These are phyloP conservation scores for Cryptophagus acutangulus DNA, from an alignment of 2,888 invertebrate species.

Conservation along the genomic window DNA sequence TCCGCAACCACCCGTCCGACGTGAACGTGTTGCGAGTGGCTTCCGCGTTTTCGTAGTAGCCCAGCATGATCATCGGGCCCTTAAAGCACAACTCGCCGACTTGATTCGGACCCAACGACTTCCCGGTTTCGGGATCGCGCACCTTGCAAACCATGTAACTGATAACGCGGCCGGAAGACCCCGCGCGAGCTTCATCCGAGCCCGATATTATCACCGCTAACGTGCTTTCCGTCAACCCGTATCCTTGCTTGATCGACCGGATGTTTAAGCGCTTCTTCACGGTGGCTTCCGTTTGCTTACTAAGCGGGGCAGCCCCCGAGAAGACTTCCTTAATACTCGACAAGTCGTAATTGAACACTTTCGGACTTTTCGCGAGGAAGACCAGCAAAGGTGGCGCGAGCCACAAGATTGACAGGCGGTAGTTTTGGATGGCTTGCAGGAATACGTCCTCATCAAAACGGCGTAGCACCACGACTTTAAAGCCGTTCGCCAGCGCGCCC, in stretches of 20 bases:
- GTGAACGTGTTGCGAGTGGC: slow-evolving; percentile 64
- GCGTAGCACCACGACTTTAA: slow-evolving; percentile 28
- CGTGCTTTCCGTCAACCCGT: slow-evolving; percentile 73
- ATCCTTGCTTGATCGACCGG: slow-evolving; percentile 61
- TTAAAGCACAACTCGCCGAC: slow-evolving; percentile 79
- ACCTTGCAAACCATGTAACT: slow-evolving; percentile 61
- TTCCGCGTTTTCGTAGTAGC: slow-evolving; percentile 67
- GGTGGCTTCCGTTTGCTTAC: slow-evolving; percentile 60
- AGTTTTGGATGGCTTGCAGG: slow-evolving; percentile 63
- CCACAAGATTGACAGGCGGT: slow-evolving; percentile 61
- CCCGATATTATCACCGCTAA: slow-evolving; percentile 51
- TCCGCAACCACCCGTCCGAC: slow-evolving; percentile 68
- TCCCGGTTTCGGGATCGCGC: slow-evolving; percentile 58
- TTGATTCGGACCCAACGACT: slow-evolving; percentile 56
- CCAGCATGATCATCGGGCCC: slow-evolving; percentile 61
- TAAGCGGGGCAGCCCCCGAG: slow-evolving; percentile 77
- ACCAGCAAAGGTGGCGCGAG: slow-evolving; percentile 79
- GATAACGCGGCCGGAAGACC: slow-evolving; percentile 62
- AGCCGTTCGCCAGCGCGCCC: slow-evolving; percentile 22
- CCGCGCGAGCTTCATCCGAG: slow-evolving; percentile 45
- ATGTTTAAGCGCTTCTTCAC: slow-evolving; percentile 52
- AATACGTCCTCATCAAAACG: slow-evolving; percentile 51
- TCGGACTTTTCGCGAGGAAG: slow-evolving; percentile 74
- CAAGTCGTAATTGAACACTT: slow-evolving; percentile 71
- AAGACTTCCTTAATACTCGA: slow-evolving; percentile 62